These are phyloP conservation scores for Agonopterix arenella DNA, from an alignment of 2,888 invertebrate species.

Conservation along the genomic window DNA sequence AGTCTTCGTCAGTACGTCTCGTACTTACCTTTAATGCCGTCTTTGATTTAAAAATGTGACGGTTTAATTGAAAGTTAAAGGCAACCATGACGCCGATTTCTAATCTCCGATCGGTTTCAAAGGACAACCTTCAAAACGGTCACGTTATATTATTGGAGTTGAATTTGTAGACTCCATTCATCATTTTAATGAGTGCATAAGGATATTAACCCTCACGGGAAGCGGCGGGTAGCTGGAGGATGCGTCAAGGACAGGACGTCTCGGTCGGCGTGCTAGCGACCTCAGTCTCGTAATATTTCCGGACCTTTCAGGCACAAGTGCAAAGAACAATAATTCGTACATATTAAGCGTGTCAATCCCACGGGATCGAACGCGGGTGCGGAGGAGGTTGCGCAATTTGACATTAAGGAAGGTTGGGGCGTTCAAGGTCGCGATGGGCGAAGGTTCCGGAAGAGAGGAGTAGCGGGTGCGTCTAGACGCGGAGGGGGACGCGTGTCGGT, in stretches of 20 bases:
- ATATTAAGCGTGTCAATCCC: constrained; percentile 46
- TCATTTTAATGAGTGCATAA: constrained; percentile 31
- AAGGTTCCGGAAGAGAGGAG: constrained; percentile 72
- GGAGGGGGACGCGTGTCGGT: constrained; percentile 54
- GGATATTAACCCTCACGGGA: constrained; percentile 57
- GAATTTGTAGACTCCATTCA: constrained; percentile 9
- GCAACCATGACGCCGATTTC: background rate
- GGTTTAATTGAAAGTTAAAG: background rate
- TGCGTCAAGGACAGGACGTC: constrained; percentile 60
- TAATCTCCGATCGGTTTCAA: background rate
- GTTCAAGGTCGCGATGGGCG: constrained; percentile 71
- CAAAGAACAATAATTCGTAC: constrained; percentile 23
- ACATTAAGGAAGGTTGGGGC: constrained; percentile 71
- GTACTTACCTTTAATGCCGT: too few species aligned
- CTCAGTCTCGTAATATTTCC: constrained; percentile 31
- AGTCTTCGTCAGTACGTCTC: too few species aligned
- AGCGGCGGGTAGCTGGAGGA: constrained; percentile 44
- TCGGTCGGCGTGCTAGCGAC: constrained; percentile 57
- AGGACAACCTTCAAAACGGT: too few species aligned
- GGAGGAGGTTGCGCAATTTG: constrained; percentile 50
- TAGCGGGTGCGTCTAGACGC: constrained; percentile 72
- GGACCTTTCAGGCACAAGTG: constrained; percentile 19
- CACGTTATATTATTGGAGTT: background rate
- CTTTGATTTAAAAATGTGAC: too few species aligned
- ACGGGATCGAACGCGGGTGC: constrained; percentile 29